Percentiles rank a stretch among this genome's conserved stretches.
phyloP scores from a whole-genome alignment of 2,113 vertebrate species.

The Crotophaga sulcirostris region DNA sequence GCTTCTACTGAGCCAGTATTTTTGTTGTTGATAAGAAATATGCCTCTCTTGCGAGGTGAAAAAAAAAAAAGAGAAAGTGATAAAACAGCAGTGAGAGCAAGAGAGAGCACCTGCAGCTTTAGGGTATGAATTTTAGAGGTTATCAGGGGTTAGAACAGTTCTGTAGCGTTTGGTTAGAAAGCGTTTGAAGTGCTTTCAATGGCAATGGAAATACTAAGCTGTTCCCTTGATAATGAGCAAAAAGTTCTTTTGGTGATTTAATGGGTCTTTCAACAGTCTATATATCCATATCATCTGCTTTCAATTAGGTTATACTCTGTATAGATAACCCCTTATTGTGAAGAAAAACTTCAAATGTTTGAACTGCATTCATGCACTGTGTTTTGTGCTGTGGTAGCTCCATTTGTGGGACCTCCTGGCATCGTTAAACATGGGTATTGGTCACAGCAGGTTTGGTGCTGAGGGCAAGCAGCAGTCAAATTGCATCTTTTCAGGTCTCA shows the following conservation, averaged over 20 bases:
- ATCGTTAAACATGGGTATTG: rapidly evolving
- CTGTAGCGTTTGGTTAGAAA: conserved; percentile 42
- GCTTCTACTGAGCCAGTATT: conserved; percentile 13
- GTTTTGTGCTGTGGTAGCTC: not conserved
- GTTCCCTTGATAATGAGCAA: not conserved
- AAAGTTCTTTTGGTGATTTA: not conserved
- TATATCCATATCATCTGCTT: not conserved
- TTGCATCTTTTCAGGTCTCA: not conserved
- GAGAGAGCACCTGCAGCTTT: not conserved
- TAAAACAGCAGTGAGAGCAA: not conserved
- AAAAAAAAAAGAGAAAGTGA: not conserved
- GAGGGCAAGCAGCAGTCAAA: not conserved
- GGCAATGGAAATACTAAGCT: not conserved
- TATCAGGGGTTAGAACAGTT: conserved; percentile 52
- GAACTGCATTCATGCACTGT: rapidly evolving
- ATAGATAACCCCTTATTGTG: not conserved
- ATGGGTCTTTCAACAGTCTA: not conserved
- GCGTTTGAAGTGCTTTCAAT: conserved; percentile 43
- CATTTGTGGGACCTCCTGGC: not conserved
- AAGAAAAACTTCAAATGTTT: not conserved
- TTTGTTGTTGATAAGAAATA: conserved; percentile 52
- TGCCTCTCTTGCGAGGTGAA: not conserved
- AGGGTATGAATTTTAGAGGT: conserved; percentile 48
- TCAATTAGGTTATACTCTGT: not conserved
- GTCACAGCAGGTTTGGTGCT: not conserved